Evolutionary conservation across 2,888 invertebrate genomes (phyloP).

Genomic region (Thecocarcelia acutangulata): DNA sequence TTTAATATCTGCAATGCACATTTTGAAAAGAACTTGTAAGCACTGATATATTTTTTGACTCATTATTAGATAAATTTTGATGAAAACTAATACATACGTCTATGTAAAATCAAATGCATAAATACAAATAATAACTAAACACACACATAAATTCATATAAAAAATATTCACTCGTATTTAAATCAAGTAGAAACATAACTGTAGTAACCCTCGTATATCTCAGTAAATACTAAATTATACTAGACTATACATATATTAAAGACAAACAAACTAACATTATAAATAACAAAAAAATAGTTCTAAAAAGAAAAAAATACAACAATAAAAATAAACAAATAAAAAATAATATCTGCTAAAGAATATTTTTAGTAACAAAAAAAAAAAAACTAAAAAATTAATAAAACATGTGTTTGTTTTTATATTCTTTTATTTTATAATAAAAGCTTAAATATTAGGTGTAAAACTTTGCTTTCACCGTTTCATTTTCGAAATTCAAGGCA

Average conservation of each 20-base stretch:
- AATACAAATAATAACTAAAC: constrained; percentile 20
- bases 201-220: constrained; percentile 29
- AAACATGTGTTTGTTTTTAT: too few relatives aligned
- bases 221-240: background rate
- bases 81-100: constrained; percentile 6
- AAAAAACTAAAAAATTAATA: too few relatives aligned
- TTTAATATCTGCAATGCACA: constrained; percentile 55
- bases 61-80: constrained; percentile 30
- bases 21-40: constrained; percentile 55
- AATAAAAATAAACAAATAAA: constrained; percentile 21
- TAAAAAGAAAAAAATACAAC: constrained; percentile 25
- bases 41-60: constrained; percentile 58
- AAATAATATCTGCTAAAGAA: constrained; percentile 18
- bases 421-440: too few relatives aligned
- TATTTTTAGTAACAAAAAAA: constrained; percentile 18
- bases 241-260: constrained; percentile 19
- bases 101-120: constrained; percentile 10
- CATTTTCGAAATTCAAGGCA: too few relatives aligned
- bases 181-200: constrained; percentile 19
- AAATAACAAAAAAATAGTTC: constrained; percentile 13
- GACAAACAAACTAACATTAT: constrained; percentile 6
- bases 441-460: too few relatives aligned
- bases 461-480: too few relatives aligned
- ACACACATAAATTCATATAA: constrained; percentile 21
- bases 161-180: constrained; percentile 45